phyloP scores from a whole-genome alignment of 2,113 vertebrate species.

The Corvus moneduloides region DNA sequence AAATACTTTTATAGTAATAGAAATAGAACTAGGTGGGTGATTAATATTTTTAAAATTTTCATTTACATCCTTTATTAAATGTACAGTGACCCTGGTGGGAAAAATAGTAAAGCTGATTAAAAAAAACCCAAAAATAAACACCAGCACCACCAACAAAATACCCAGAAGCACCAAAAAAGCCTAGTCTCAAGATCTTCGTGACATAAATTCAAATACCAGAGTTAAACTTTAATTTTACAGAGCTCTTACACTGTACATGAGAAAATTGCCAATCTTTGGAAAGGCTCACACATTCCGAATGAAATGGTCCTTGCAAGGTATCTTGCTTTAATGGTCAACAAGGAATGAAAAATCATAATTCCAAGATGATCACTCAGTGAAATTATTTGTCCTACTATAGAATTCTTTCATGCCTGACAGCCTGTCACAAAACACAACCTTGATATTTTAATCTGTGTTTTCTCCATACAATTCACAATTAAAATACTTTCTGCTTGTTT shows the following conservation, averaged over 20 bases:
- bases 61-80: background rate
- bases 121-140: background rate
- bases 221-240: background rate
- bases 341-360: background rate
- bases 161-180: background rate
- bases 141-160: background rate
- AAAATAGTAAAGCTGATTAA: background rate
- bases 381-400: background rate
- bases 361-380: background rate
- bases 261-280: background rate
- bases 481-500: background rate
- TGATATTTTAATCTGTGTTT: background rate
- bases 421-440: background rate
- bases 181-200: background rate
- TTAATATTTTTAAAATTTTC: background rate
- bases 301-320: background rate
- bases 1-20: background rate
- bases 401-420: background rate
- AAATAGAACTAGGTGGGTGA: background rate
- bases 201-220: background rate
- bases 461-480: background rate
- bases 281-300: background rate
- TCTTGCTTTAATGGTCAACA: background rate
- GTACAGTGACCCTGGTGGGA: background rate
- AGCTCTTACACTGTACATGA: background rate